Evolutionary conservation across 2,888 invertebrate genomes (phyloP).

Genomic region (Metallyticus violacea): DNA sequence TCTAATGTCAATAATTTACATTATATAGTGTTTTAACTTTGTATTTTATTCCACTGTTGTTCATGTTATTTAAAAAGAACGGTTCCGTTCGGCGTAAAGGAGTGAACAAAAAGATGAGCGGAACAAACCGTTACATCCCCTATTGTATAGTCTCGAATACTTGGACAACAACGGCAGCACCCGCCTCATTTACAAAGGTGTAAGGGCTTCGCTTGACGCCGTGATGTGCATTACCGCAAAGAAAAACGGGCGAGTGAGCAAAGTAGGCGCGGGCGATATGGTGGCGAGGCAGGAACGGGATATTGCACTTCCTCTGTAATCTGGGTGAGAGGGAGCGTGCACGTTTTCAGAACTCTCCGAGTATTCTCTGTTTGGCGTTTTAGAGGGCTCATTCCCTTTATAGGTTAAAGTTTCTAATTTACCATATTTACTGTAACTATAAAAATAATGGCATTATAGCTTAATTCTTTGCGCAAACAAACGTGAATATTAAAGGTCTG

Average conservation of each 20-base stretch:
- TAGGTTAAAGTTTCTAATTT: neutral
- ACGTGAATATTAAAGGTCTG: too few relatives aligned
- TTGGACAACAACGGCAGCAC: neutral
- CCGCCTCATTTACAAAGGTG: neutral
- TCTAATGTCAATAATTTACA: too few relatives aligned
- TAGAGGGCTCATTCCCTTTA: neutral
- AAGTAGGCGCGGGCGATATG: conserved; percentile 16
- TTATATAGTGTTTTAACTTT: too few relatives aligned
- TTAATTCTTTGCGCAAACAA: too few relatives aligned
- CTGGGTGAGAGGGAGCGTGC: conserved; percentile 8
- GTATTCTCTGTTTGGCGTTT: neutral
- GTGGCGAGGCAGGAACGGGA: neutral
- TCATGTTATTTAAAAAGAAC: too few relatives aligned
- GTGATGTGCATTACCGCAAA: neutral
- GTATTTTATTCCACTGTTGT: too few relatives aligned
- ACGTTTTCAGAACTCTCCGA: conserved; percentile 16
- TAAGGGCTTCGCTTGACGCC: neutral
- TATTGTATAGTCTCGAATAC: neutral
- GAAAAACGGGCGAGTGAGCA: conserved; percentile 12
- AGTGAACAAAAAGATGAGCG: too few relatives aligned
- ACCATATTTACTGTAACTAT: too few relatives aligned
- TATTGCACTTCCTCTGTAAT: neutral
- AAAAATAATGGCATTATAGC: too few relatives aligned
- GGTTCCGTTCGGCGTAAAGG: too few relatives aligned
- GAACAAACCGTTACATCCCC: too few relatives aligned